Conservation (phyloP, 2,797 vertebrate species). For the Eleutherodactylus coqui region DNA sequence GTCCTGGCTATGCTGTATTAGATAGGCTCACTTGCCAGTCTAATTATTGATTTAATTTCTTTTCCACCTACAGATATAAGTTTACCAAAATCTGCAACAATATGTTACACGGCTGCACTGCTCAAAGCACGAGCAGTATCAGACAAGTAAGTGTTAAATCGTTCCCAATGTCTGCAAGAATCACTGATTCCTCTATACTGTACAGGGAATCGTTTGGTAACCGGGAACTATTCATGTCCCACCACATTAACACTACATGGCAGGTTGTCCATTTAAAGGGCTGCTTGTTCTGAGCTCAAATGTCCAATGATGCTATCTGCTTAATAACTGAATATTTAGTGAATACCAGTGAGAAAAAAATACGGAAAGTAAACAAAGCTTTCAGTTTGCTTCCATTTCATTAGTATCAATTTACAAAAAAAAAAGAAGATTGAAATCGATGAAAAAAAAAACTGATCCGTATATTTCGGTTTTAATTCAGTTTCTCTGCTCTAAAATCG, state of each 20-base stretch:
- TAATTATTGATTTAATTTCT: conserved; percentile 66
- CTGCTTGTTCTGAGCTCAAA: too few relatives aligned
- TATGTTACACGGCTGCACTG: conserved; percentile 98
- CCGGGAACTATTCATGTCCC: background rate
- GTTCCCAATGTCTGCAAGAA: background rate
- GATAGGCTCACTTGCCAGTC: background rate
- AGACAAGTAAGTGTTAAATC: conserved; percentile 92
- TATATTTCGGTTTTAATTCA: too few relatives aligned
- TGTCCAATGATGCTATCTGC: too few relatives aligned
- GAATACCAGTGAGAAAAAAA: background rate
- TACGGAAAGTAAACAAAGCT: too few relatives aligned
- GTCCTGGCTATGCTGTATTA: background rate
- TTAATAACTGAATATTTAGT: too few relatives aligned
- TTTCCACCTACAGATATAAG: conserved; percentile 91
- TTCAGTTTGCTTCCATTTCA: too few relatives aligned
- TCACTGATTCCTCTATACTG: background rate
- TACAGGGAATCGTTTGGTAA: background rate
- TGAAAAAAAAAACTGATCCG: too few relatives aligned
- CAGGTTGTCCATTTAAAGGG: background rate
- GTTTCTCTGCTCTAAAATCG: too few relatives aligned
- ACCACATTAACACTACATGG: background rate
- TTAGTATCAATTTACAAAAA: too few relatives aligned
- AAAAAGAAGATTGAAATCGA: too few relatives aligned
- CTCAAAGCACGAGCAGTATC: conserved; percentile 98
- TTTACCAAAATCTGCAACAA: conserved; percentile 98